Evolutionary conservation across 2,888 invertebrate species (phyloP).

Genomic region (Cheilosia pagana): DNA sequence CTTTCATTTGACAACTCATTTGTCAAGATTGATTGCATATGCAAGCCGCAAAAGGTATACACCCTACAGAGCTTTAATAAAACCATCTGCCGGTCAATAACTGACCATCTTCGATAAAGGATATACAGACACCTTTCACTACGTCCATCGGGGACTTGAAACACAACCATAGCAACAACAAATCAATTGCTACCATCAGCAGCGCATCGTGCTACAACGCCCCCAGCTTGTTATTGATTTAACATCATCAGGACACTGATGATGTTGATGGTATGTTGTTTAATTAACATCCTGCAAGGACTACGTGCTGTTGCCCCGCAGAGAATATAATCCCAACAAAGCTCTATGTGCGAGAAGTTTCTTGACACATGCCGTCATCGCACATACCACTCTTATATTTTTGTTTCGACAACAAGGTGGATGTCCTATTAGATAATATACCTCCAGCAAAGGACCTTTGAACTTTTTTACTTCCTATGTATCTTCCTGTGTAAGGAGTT

Average conservation of each 20-base stretch:
- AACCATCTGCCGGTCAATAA: not conserved
- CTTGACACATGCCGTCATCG: constrained; percentile 66
- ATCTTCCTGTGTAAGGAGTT: constrained; percentile 29
- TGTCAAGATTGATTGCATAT: no score
- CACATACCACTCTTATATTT: no score
- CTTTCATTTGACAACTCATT: no score
- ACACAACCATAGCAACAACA: not conserved
- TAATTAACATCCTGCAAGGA: constrained; percentile 21
- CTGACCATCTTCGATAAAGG: not conserved
- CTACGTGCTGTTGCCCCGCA: not conserved
- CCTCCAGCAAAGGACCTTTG: constrained; percentile 50
- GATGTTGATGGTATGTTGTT: constrained; percentile 7
- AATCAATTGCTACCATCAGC: not conserved
- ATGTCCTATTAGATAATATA: constrained; percentile 56
- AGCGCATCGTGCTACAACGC: not conserved
- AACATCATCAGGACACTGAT: constrained; percentile 12
- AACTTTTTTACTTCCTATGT: constrained; percentile 68
- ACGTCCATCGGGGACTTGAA: not conserved
- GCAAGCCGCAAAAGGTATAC: no score
- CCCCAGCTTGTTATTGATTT: constrained; percentile 32
- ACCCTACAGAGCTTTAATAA: no score
- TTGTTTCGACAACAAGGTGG: constrained; percentile 34
- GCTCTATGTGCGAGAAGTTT: constrained; percentile 45
- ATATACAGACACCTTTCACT: no score
- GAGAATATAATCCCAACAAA: constrained; percentile 15